phyloP scores from a whole-genome alignment of 2,797 vertebrate species.

The Glossophaga mutica region DNA sequence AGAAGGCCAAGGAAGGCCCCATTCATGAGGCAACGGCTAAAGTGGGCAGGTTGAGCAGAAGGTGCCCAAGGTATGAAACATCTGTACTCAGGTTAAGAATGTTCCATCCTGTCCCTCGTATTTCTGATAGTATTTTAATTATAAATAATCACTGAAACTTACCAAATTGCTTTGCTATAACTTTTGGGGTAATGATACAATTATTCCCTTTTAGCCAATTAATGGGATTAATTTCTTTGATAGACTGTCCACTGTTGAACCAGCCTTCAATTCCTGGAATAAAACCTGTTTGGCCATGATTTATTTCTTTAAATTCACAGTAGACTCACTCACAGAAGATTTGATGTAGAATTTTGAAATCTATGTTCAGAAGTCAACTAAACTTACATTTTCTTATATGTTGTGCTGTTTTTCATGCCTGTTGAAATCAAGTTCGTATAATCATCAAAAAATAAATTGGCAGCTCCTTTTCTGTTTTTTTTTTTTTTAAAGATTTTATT shows the following conservation, averaged over 20 bases:
- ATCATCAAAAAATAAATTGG: not conserved
- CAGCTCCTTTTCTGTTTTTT: not conserved
- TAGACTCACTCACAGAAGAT: not conserved
- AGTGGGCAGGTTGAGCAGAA: not conserved
- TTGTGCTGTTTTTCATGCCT: not conserved
- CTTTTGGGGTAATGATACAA: not conserved
- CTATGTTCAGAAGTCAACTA: not conserved
- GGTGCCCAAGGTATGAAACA: not conserved
- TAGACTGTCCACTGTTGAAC: not conserved
- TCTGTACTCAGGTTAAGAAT: not conserved
- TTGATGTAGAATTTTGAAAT: not conserved
- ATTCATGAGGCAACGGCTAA: not conserved
- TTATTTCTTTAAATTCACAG: not conserved
- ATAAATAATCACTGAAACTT: not conserved
- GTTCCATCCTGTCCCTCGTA: not conserved
- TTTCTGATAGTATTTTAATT: not conserved
- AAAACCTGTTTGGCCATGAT: not conserved
- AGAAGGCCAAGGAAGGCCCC: not conserved
- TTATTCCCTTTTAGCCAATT: not conserved
- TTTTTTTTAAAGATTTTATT: too few relatives aligned
- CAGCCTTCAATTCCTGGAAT: not conserved
- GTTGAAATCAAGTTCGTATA: not conserved
- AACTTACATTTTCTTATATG: not conserved
- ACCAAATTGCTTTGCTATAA: not conserved
- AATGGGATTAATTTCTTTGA: not conserved